Base-by-base conservation (phyloP, 2,888 invertebrate species). In the Agrotis ipsilon region DNA sequence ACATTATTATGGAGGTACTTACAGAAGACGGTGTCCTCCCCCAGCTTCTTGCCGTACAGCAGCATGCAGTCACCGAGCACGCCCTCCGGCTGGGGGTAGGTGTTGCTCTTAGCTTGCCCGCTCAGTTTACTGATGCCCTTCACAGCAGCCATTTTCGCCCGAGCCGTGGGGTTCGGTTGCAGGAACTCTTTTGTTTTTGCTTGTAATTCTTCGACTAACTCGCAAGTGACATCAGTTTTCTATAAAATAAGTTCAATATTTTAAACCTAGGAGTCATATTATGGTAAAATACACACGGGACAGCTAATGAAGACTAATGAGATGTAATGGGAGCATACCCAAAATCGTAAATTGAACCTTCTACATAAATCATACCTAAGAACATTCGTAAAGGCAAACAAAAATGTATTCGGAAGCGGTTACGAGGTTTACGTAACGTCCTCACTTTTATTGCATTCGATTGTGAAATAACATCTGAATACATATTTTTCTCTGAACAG, bases 41-140 rank as follows among this genome's bases (percentile, higher is more conserved):
- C 99, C 81, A 99, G 97, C 94, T 99, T 99, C 94, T 98, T 98
- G 78, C 99, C 99, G 92, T 99, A 99, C 87, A 97, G 97, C 82
- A 98, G 97, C 99, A 99, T 99, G 89, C 99, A 98, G 92, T 99
- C 99, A 2, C 99, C 99, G 48, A 99, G 97, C 52, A 98, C 98
- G 64, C 99, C 99, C 95, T 99, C 99, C 0, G 99, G 99, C 93
- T 99, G 99, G 62, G 99, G 99, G 95, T 99, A 99, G 57, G 99
- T 98, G 91, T 98, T 98, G 82, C 98, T 98, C 96, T 99, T 99
- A 51, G 99, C 98, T 94, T 99, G 99, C 18, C 99, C 99, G 89
- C 99, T 98, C 81, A 99, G 97, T 96, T 99, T 99, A 88, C 99
- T 99, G 88, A 99, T 98, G 75, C 98, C 98, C 94, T 98, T 99